Evolutionary conservation across 2,888 invertebrate species (phyloP).

Genomic region (Mesopsocus fuscifrons): DNA sequence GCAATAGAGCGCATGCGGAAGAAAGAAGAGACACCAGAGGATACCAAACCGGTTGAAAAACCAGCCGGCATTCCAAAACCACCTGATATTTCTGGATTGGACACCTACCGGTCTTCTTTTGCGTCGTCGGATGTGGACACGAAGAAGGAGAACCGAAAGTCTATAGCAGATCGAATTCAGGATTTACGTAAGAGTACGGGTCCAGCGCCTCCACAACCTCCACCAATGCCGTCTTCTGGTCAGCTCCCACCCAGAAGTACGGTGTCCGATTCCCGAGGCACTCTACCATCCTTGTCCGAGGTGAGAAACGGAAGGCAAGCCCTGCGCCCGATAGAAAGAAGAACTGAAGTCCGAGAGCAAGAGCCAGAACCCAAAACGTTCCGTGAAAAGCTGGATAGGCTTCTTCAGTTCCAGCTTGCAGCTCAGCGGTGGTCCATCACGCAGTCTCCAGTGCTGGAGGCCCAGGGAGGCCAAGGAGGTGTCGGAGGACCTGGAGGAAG

Average conservation of each 20-base stretch:
- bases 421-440: not conserved
- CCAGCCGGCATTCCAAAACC: not conserved
- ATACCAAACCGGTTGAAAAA: not conserved
- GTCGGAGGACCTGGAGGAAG: not conserved
- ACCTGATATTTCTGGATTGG: not conserved
- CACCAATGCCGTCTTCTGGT: not conserved
- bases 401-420: not conserved
- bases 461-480: not conserved
- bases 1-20: not conserved
- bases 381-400: not conserved
- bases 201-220: constrained; percentile 1
- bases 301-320: not conserved
- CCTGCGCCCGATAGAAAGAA: not conserved
- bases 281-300: not conserved
- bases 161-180: not conserved
- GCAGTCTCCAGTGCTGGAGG: not conserved
- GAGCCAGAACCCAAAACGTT: not conserved
- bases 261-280: not conserved
- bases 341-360: not conserved
- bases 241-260: not conserved
- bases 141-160: not conserved
- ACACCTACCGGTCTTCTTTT: not conserved
- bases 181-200: not conserved
- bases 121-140: not conserved
- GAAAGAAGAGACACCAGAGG: not conserved